Percentiles rank a stretch among this genome's conserved stretches.
phyloP scores from a whole-genome alignment of 2,797 vertebrate species.

The Gobionotothen gibberifrons region DNA sequence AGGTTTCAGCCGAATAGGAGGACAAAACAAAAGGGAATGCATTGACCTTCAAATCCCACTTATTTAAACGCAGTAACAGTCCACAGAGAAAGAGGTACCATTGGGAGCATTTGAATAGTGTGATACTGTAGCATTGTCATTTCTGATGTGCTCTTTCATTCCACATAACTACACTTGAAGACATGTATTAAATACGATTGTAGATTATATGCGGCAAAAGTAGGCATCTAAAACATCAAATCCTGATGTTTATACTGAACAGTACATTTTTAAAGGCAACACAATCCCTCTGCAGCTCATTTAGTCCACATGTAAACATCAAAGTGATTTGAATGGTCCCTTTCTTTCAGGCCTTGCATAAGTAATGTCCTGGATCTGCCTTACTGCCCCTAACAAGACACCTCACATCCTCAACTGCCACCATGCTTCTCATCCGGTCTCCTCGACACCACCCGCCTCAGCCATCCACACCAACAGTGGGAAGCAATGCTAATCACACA shows the following conservation, averaged over 20 bases:
- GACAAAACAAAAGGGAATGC: conserved; percentile 55
- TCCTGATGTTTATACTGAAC: neutral
- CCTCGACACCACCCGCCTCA: neutral
- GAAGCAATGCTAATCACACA: conserved; percentile 46
- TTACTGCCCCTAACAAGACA: conserved; percentile 30
- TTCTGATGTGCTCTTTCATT: neutral
- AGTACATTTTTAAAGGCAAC: neutral
- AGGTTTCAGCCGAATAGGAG: conserved; percentile 41
- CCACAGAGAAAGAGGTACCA: conserved; percentile 13
- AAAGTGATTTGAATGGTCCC: conserved; percentile 30
- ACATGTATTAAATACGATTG: too few species aligned
- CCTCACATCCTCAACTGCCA: neutral
- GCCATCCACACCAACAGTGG: conserved; percentile 1
- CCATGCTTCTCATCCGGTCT: neutral
- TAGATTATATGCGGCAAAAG: too few species aligned
- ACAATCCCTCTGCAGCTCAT: neutral
- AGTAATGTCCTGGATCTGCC: conserved; percentile 44
- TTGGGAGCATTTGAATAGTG: conserved; percentile 10
- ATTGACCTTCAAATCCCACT: conserved; percentile 37
- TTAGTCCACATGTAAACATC: conserved; percentile 18
- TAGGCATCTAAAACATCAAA: conserved; percentile 1
- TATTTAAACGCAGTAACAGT: conserved; percentile 31
- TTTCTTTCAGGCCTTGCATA: conserved; percentile 36
- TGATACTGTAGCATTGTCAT: conserved; percentile 29
- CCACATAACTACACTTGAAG: neutral